A percentile compares a stretch with the other conserved stretches of the same genome.
phyloP scores from a whole-genome alignment of 2,797 vertebrate genomes.

The Urosaurus nigricauda region DNA sequence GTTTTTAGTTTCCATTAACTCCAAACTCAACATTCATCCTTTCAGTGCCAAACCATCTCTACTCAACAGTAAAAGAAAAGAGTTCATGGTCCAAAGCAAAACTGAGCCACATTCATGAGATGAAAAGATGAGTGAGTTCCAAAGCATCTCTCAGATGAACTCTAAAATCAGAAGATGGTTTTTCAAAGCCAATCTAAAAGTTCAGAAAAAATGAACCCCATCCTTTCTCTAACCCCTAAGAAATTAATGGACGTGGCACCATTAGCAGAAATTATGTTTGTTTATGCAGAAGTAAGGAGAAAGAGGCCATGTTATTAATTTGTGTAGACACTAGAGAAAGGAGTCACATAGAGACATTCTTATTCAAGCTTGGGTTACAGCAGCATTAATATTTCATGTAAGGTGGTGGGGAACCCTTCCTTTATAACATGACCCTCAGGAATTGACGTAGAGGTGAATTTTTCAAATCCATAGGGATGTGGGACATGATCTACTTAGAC shows the following conservation, averaged over 20 bases:
- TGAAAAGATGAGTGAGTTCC: background rate
- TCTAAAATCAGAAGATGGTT: conserved; percentile 4
- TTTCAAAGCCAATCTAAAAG: background rate
- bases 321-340: too few relatives aligned
- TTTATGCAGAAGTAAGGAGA: too few relatives aligned
- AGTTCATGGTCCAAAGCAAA: background rate
- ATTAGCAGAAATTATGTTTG: too few relatives aligned
- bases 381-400: background rate
- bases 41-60: background rate
- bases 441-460: too few relatives aligned
- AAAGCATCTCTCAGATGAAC: background rate
- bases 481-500: too few relatives aligned
- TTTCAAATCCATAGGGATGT: too few relatives aligned
- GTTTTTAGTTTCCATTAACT: background rate
- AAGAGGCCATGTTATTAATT: too few relatives aligned
- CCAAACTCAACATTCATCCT: background rate
- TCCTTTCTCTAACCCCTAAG: too few relatives aligned
- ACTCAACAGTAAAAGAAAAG: background rate
- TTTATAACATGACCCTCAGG: too few relatives aligned
- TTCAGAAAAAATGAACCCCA: too few relatives aligned
- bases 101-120: background rate
- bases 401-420: too few relatives aligned
- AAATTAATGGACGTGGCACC: too few relatives aligned
- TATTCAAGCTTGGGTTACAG: background rate
- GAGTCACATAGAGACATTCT: background rate